These are phyloP conservation scores for Heptranchias perlo DNA, from an alignment of 2,113 vertebrate genomes.

Conservation along the genomic window DNA sequence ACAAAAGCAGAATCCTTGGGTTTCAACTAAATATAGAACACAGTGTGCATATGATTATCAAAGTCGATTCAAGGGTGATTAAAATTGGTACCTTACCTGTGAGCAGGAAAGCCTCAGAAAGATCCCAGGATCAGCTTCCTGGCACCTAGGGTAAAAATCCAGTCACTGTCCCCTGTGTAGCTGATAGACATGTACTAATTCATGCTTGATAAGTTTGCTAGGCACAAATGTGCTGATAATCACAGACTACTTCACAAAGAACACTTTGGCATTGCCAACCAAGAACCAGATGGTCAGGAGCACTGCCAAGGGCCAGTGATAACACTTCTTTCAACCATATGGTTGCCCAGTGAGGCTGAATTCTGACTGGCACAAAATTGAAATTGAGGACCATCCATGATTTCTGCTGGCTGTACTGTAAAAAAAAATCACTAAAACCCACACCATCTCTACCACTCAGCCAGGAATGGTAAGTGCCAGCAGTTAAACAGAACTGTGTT, in stretches of 20 bases:
- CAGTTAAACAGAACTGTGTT: neutral
- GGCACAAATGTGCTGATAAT: neutral
- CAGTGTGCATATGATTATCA: neutral
- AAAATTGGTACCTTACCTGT: neutral
- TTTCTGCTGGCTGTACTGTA: neutral
- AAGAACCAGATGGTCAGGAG: neutral
- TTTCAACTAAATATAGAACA: neutral
- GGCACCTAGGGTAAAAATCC: neutral
- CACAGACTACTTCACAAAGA: neutral
- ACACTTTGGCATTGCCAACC: neutral
- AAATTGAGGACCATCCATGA: neutral
- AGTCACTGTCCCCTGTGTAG: neutral
- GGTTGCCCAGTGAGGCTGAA: neutral
- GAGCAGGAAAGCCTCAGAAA: neutral
- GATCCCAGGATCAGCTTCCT: neutral
- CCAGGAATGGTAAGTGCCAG: neutral
- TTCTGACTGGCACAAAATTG: slow-evolving; percentile 16
- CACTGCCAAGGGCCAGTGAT: neutral
- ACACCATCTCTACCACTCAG: neutral
- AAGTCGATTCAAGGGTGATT: neutral
- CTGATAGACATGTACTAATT: slow-evolving; percentile 22
- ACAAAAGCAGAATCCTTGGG: neutral
- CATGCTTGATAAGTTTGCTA: neutral
- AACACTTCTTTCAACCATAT: neutral
- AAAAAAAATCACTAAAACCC: neutral